Conservation (phyloP, 2,797 vertebrate species). For the Orestias chungarensis region DNA sequence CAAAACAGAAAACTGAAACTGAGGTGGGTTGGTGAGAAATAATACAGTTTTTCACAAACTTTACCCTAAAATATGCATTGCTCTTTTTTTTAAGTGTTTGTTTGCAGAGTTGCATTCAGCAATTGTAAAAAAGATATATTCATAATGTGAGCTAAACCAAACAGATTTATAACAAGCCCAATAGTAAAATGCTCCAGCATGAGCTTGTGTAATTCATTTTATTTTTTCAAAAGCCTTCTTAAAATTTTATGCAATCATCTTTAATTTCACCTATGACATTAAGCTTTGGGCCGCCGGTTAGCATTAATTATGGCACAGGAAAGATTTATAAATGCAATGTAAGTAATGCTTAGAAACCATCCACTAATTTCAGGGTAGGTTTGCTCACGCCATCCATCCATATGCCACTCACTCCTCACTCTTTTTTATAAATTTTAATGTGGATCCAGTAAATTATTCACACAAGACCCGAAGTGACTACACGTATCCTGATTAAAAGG, state of each 20-base stretch:
- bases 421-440: conserved; percentile 63
- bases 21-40: conserved; percentile 10
- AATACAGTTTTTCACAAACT: conserved; percentile 5
- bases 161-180: conserved; percentile 2
- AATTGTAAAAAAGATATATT: conserved; percentile 13
- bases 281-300: conserved; percentile 58
- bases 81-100: not conserved
- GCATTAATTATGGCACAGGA: conserved; percentile 36
- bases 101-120: conserved; percentile 2
- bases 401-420: conserved; percentile 53
- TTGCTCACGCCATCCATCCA: conserved; percentile 47
- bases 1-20: not conserved
- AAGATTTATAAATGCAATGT: conserved; percentile 54
- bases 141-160: conserved; percentile 13
- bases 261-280: conserved; percentile 42
- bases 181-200: conserved; percentile 8
- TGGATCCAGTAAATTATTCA: conserved; percentile 64
- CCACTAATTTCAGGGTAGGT: conserved; percentile 38
- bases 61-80: not conserved
- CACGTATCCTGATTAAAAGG: conserved; percentile 35
- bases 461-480: conserved; percentile 43
- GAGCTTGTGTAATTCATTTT: conserved; percentile 19
- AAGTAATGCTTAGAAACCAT: conserved; percentile 46
- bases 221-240: conserved; percentile 20
- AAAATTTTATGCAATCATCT: conserved; percentile 57